phyloP scores from a whole-genome alignment of 1,140 invertebrate species.

The Drosophila bocqueti region DNA sequence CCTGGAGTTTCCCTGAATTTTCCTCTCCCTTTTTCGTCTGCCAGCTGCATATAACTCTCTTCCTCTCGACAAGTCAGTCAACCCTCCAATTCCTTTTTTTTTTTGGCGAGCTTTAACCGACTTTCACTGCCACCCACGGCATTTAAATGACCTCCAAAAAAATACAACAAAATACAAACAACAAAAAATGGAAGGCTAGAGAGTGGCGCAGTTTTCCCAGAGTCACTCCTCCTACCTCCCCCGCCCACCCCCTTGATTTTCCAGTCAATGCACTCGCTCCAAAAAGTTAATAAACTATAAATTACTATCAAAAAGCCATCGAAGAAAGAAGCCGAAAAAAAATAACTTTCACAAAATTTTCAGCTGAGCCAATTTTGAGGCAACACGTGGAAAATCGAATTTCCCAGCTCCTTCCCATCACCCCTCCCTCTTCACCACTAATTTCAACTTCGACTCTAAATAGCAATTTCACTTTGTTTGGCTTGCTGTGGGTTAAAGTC shows the following conservation, averaged over 20 bases:
- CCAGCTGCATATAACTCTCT: conserved; percentile 6
- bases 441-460: conserved; percentile 51
- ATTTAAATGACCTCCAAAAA: conserved; percentile 76
- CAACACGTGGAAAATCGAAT: conserved; percentile 76
- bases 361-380: conserved; percentile 49
- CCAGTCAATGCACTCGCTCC: conserved; percentile 77
- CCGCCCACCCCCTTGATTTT: conserved; percentile 35
- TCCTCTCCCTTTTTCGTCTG: conserved; percentile 26
- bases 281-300: conserved; percentile 83
- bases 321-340: conserved; percentile 66
- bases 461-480: conserved; percentile 77
- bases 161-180: conserved; percentile 1
- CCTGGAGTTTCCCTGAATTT: neutral
- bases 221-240: conserved; percentile 5
- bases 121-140: conserved; percentile 80
- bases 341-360: conserved; percentile 52
- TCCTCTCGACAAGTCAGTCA: conserved; percentile 44
- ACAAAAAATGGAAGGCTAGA: neutral
- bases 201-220: conserved; percentile 28
- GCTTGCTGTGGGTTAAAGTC: conserved; percentile 74
- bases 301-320: conserved; percentile 72
- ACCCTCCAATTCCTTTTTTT: conserved; percentile 34
- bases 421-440: neutral
- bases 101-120: conserved; percentile 44
- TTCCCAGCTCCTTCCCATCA: neutral